Evolutionary conservation across 2,797 vertebrate genomes (phyloP), one percentile per base, ranked within the genome.

Genomic region (Dipus sagitta): DNA sequence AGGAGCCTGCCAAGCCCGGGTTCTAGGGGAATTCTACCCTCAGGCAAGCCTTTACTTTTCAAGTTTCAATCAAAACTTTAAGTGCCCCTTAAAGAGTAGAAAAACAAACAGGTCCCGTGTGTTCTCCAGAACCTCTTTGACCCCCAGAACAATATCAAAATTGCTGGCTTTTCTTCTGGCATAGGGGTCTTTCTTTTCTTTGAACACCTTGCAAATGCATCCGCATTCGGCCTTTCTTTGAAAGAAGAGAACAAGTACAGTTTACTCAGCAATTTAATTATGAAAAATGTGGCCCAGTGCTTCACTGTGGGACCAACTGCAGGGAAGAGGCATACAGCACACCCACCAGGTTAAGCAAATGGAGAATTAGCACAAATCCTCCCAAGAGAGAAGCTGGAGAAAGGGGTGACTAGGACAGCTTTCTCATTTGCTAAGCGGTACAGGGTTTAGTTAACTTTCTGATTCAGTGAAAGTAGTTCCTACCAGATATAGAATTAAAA

Each of bases 261-360:
- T 90, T 90, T 93, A 81, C 24, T 12, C 67, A 93, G 94, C 80
- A 90, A 96, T 92, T 96, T 94, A 96, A 96, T 94, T 96, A 92
- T 21, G 67, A 88, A 92, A 91, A 95, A 82, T 70, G 86, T 91
- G 91, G 84, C 60, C 34, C 1, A 9, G 26, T 20, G 90, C 78
- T 94, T 90, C 47, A 76, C 80, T 32, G 54, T 77, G 93, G 65
- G 93, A 76, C 94, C 94, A 96, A 87, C 93, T 93, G 86, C 3
- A 2, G 6, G 42, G 11, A 47, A 4, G 18, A 72, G 12, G 30
- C 2, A 10, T 80, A 92, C 77, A 65, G 88, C 68, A 88, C 83
- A 86, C 62, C 52, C 71, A 15, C 21, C 64, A 83, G 88, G 86
- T 92, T 75, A 93, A 89, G 38, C 34, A 81, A 92, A 65, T 9